phyloP scores from a whole-genome alignment of 2,113 vertebrate species.

The Oxyura jamaicensis region DNA sequence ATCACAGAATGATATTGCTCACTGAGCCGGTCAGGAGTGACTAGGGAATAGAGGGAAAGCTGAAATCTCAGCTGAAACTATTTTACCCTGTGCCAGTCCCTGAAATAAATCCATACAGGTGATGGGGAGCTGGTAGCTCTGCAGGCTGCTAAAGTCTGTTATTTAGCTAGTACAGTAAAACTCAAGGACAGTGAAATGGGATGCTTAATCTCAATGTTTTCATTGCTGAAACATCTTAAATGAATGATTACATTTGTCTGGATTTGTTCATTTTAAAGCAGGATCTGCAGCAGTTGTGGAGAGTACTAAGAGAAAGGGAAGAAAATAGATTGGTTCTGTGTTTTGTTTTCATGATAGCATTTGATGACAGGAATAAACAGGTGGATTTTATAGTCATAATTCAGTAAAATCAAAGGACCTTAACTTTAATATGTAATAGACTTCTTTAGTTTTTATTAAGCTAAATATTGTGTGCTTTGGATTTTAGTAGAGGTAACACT shows the following conservation, averaged over 20 bases:
- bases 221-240: neutral
- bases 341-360: neutral
- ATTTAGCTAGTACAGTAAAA: neutral
- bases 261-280: neutral
- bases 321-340: neutral
- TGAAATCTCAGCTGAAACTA: neutral
- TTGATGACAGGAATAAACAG: neutral
- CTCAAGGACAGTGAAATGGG: neutral
- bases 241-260: neutral
- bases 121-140: neutral
- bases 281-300: neutral
- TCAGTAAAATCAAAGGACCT: neutral
- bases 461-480: neutral
- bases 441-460: neutral
- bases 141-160: neutral
- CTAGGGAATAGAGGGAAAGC: neutral
- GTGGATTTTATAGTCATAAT: neutral
- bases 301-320: neutral
- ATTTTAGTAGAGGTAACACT: neutral
- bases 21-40: neutral
- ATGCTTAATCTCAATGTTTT: neutral
- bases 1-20: neutral
- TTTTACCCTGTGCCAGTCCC: neutral
- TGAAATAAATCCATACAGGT: neutral
- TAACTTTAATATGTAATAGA: neutral